Evolutionary conservation across 2,888 invertebrate genomes (phyloP).

Genomic region (Platypus cylindrus): DNA sequence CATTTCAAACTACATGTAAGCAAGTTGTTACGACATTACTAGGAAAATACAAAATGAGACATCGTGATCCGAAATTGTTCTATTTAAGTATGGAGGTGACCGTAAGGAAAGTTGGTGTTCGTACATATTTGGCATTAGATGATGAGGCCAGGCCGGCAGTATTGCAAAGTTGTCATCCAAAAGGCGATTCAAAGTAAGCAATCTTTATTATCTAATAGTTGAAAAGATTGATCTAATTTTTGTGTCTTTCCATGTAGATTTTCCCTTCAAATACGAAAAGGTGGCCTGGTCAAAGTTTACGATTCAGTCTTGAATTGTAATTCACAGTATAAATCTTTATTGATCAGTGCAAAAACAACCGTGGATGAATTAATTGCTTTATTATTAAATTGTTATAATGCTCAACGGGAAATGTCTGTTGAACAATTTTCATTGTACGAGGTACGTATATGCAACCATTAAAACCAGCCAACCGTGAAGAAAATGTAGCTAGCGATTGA

Average conservation of each 20-base stretch:
- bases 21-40: conserved; percentile 76
- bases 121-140: conserved; percentile 72
- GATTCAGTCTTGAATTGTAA: conserved; percentile 84
- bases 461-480: no score
- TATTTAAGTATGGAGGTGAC: conserved; percentile 91
- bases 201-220: background rate
- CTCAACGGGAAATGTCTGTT: conserved; percentile 66
- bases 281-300: conserved; percentile 85
- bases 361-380: conserved; percentile 78
- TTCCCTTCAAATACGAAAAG: conserved; percentile 74
- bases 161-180: conserved; percentile 85
- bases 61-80: conserved; percentile 83
- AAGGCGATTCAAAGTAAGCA: conserved; percentile 77
- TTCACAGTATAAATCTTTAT: conserved; percentile 83
- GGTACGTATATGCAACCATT: conserved; percentile 32
- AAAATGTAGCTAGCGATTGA: background rate
- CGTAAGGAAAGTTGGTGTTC: conserved; percentile 68
- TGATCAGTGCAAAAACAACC: conserved; percentile 80
- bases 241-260: conserved; percentile 48
- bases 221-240: background rate
- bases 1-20: conserved; percentile 76
- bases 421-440: conserved; percentile 82
- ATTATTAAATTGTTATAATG: conserved; percentile 73
- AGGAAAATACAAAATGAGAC: conserved; percentile 76
- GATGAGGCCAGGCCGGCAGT: conserved; percentile 84